Evolutionary conservation across 2,113 vertebrate genomes (phyloP), one percentile per base, ranked within the genome.

Genomic region (Myrmecobius fasciatus): DNA sequence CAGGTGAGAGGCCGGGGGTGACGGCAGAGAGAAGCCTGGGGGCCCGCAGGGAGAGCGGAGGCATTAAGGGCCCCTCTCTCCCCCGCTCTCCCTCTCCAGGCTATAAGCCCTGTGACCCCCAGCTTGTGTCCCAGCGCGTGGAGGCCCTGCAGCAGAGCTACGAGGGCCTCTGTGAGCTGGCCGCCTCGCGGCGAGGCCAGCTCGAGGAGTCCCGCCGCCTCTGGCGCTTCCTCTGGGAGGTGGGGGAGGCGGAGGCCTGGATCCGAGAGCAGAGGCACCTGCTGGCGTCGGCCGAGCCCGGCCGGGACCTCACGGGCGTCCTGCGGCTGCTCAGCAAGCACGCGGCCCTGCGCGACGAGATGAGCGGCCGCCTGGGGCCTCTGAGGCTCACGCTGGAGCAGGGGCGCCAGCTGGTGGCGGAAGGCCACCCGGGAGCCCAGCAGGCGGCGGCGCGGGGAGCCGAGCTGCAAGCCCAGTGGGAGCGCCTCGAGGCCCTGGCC

Each of bases 221-320:
- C 47, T 99, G 99, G 99, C 98, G 99, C 92, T 99, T 99, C 98
- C 97, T 99, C 95, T 99, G 99, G 99, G 99, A 99, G 97, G 96
- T 99, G 52, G 99, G 99, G 0, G 99, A 99, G 97, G 98, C 99
- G 26, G 99, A 99, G 90, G 99, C 99, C 46, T 99, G 99, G 99
- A 99, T 99, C 93, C 98, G 99, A 90, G 99, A 99, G 96, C 99
- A 99, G 97, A 99, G 99, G 97, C 99, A 99, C 97, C 99, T 99
- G 92, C 97, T 99, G 94, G 98, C 99, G 0, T 99, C 98, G 0
- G 99, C 99, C 0, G 99, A 99, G 88, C 98, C 98, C 0, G 99
- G 99, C 25, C 98, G 99, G 3, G 99, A 99, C 97, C 98, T 99
- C 94, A 99, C 99, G 0, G 99, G 99, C 0, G 99, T 98, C 88